phyloP scores from a whole-genome alignment of 2,113 vertebrate species.

The Pomatorhinus ruficollis region DNA sequence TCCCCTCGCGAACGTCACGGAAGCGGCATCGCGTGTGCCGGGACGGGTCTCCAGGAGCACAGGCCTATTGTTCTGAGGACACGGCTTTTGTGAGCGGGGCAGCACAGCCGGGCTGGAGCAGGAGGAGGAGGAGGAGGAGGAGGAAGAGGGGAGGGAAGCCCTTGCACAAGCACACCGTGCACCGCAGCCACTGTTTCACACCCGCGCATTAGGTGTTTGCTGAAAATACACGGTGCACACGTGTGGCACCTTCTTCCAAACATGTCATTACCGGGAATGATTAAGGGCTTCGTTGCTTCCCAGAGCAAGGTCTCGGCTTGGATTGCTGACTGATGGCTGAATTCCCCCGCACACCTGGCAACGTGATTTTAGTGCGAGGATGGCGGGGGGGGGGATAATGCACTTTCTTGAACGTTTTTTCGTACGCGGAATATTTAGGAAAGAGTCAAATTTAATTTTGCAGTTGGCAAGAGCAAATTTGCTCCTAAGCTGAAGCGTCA shows the following conservation, averaged over 20 bases:
- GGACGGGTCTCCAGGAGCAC: neutral
- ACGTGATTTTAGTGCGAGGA: neutral
- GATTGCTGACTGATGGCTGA: neutral
- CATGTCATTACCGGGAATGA: constrained; percentile 34
- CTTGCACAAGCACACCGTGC: neutral
- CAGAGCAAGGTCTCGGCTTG: neutral
- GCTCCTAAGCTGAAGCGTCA: neutral
- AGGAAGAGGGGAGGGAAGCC: neutral
- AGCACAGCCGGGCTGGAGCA: constrained; percentile 21
- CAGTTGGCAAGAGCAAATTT: constrained; percentile 32
- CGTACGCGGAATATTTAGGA: neutral
- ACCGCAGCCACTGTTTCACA: neutral
- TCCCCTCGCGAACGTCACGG: neutral
- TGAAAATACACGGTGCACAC: neutral
- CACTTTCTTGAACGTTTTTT: neutral
- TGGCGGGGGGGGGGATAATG: neutral
- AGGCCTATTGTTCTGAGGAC: constrained; percentile 31
- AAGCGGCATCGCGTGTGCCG: neutral
- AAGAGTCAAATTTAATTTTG: constrained; percentile 33
- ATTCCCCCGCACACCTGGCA: neutral
- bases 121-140: neutral
- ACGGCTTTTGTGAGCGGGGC: constrained; percentile 27
- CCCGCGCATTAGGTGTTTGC: neutral
- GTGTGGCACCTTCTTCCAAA: constrained; percentile 20
- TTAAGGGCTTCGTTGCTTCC: constrained; percentile 57